Conservation (phyloP, 2,888 invertebrate genomes). For the Keiferia lycopersicella region DNA sequence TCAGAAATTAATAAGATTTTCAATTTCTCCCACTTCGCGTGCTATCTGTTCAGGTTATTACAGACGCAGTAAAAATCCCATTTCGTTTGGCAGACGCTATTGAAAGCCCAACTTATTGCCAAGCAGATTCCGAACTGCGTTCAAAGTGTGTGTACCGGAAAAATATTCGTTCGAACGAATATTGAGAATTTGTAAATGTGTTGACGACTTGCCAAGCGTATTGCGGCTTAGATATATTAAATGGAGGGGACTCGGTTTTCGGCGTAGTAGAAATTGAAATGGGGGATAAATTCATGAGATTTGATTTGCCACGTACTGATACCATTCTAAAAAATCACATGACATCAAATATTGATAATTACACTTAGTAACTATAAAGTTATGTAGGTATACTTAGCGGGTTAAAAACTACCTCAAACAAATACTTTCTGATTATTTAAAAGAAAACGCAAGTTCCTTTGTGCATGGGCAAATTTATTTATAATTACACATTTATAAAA, state of each 20-base stretch:
- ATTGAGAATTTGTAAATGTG: constrained; percentile 31
- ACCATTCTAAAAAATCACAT: no score
- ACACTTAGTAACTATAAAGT: no score
- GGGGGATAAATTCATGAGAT: no score
- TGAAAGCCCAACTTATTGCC: constrained; percentile 56
- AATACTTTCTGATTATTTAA: no score
- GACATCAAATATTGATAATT: no score
- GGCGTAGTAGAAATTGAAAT: background rate
- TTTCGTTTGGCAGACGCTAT: constrained; percentile 51
- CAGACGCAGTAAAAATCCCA: constrained; percentile 58
- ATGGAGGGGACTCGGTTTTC: constrained; percentile 1
- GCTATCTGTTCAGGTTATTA: constrained; percentile 46
- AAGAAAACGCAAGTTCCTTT: no score
- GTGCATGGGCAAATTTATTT: no score
- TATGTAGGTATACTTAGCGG: no score
- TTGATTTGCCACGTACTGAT: no score
- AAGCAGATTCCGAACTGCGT: constrained; percentile 51
- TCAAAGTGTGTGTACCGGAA: constrained; percentile 45
- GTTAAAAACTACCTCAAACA: no score
- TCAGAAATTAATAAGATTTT: constrained; percentile 39
- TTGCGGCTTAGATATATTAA: constrained; percentile 23
- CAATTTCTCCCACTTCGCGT: constrained; percentile 29
- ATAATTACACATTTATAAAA: no score
- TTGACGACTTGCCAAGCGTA: constrained; percentile 40
- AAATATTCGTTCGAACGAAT: constrained; percentile 41